These are phyloP conservation scores for Phoenoteleia sp. DNA, from an alignment of 2,888 invertebrate genomes.

Conservation along the genomic window DNA sequence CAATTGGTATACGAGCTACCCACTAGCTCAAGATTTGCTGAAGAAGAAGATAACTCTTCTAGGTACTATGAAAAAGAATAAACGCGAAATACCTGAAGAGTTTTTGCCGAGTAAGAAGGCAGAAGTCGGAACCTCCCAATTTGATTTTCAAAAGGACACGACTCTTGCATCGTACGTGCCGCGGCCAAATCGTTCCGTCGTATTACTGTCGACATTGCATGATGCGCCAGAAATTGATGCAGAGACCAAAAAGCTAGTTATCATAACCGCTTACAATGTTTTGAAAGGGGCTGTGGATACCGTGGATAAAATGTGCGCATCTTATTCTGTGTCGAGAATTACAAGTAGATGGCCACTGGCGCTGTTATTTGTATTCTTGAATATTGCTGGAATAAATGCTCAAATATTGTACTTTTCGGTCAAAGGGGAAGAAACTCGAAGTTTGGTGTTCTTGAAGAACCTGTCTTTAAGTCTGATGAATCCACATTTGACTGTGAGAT, in stretches of 20 bases:
- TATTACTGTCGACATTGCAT: conserved; percentile 33
- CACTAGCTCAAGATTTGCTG: conserved; percentile 27
- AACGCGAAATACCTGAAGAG: conserved; percentile 75
- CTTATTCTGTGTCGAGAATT: conserved; percentile 69
- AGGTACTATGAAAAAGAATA: conserved; percentile 27
- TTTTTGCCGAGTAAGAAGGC: conserved; percentile 13
- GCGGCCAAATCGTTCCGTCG: background rate
- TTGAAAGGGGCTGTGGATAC: conserved; percentile 69
- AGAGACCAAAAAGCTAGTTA: conserved; percentile 28
- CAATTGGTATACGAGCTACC: conserved; percentile 36
- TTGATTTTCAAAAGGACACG: conserved; percentile 30
- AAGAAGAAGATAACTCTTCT: conserved; percentile 32
- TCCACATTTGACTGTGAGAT: conserved; percentile 62
- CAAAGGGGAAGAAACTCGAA: conserved; percentile 31
- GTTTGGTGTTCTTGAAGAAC: conserved; percentile 67
- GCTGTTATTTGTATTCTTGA: conserved; percentile 75
- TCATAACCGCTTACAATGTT: conserved; percentile 21
- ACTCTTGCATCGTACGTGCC: conserved; percentile 32
- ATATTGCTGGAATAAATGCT: conserved; percentile 75
- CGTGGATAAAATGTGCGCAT: conserved; percentile 74
- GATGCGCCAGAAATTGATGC: conserved; percentile 32
- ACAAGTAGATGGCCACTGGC: conserved; percentile 75
- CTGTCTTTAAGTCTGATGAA: conserved; percentile 67
- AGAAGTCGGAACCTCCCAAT: conserved; percentile 6
- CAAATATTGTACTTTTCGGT: conserved; percentile 65